These are phyloP conservation scores for Toxotes jaculatrix DNA, from an alignment of 2,113 vertebrate genomes.

Conservation along the genomic window DNA sequence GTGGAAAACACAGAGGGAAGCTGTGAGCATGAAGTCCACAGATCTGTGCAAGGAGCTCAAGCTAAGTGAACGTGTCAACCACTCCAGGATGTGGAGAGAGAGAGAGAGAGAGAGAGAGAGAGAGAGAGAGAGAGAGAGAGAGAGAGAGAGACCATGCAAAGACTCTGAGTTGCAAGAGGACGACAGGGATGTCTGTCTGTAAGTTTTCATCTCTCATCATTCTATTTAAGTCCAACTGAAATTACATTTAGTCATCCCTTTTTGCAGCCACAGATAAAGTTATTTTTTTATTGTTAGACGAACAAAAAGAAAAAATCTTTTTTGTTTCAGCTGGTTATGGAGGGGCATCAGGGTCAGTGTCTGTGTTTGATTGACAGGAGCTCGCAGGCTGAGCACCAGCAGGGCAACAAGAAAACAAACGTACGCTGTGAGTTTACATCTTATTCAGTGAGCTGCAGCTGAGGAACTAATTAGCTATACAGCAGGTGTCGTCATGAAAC, in stretches of 20 bases:
- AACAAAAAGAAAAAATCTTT: background rate
- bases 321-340: background rate
- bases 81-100: background rate
- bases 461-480: background rate
- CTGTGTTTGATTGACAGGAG: background rate
- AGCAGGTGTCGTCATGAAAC: background rate
- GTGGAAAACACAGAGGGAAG: constrained; percentile 8
- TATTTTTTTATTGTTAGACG: background rate
- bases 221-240: constrained; percentile 2
- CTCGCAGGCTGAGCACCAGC: background rate
- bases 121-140: background rate
- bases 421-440: background rate
- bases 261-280: background rate
- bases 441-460: background rate
- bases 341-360: too few species aligned
- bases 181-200: background rate
- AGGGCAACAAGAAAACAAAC: background rate
- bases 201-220: background rate
- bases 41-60: background rate
- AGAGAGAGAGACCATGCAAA: background rate
- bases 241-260: background rate
- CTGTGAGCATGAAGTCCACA: background rate
- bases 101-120: background rate
- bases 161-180: background rate
- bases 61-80: background rate